These are phyloP conservation scores for Lethrus apterus DNA, from an alignment of 1,140 invertebrate species.

Conservation along the genomic window DNA sequence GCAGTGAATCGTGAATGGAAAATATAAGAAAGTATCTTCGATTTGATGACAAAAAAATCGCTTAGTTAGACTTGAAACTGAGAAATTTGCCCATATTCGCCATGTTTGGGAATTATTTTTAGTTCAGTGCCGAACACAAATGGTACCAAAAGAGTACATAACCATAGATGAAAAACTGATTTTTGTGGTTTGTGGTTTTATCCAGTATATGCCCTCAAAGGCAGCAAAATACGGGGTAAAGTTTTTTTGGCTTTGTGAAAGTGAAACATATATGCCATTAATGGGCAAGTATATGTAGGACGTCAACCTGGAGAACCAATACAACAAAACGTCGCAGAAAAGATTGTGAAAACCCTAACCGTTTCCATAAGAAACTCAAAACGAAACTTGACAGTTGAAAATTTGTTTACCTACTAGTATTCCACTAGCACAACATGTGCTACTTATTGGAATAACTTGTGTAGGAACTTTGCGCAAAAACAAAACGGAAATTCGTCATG, in stretches of 20 bases:
- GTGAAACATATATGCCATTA: not conserved
- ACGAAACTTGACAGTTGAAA: not conserved
- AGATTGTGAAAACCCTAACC: not conserved
- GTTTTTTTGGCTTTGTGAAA: not conserved
- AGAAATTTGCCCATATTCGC: not conserved
- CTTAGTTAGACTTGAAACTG: not conserved
- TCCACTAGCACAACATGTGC: not conserved
- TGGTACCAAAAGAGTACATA: not conserved
- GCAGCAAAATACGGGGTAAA: not conserved
- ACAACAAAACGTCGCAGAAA: not conserved
- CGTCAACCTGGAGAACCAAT: not conserved
- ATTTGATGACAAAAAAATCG: not conserved
- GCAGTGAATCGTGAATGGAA: not conserved
- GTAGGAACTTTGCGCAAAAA: not conserved
- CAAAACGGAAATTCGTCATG: too few species aligned
- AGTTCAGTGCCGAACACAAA: not conserved
- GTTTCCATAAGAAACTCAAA: not conserved
- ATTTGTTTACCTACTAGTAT: not conserved
- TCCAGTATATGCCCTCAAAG: not conserved
- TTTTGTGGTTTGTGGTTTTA: not conserved
- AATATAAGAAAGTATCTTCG: not conserved
- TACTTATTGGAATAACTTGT: not conserved
- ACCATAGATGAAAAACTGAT: not conserved
- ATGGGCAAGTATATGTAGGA: not conserved
- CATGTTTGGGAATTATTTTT: slow-evolving; percentile 1